Percentiles rank a stretch among this genome's conserved stretches.
These are phyloP conservation scores for Malacoraja senta DNA, from an alignment of 2,797 vertebrate species.

Conservation along the genomic window DNA sequence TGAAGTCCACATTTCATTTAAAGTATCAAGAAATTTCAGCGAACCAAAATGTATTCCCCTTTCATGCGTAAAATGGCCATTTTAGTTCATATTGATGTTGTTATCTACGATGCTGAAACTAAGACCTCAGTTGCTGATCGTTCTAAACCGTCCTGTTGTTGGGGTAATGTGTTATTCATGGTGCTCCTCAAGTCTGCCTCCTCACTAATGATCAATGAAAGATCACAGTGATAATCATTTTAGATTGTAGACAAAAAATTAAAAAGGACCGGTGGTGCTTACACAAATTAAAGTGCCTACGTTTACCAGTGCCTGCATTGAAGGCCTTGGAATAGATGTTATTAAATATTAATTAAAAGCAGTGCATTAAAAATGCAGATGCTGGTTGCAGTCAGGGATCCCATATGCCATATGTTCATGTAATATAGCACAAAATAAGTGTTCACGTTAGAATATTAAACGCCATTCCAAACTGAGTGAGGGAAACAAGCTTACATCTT, in stretches of 20 bases:
- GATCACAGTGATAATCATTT: background rate
- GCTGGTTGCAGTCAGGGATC: background rate
- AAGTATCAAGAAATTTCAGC: background rate
- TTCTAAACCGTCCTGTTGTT: background rate
- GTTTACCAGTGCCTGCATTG: background rate
- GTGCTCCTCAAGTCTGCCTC: too few relatives aligned
- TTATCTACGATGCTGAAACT: background rate
- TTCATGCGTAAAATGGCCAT: background rate
- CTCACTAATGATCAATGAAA: background rate
- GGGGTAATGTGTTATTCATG: background rate
- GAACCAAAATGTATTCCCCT: background rate
- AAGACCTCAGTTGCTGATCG: background rate
- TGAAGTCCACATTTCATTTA: background rate
- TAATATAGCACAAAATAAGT: background rate
- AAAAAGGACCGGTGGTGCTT: background rate
- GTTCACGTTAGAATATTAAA: conserved; percentile 1
- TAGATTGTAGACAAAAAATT: background rate
- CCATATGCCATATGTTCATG: conserved; percentile 16
- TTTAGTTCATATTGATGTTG: background rate
- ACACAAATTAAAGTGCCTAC: background rate
- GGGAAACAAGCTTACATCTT: background rate
- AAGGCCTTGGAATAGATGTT: conserved; percentile 3
- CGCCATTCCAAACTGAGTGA: background rate
- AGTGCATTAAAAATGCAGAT: conserved; percentile 31
- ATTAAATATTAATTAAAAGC: conserved; percentile 32